These are phyloP conservation scores for Botrylloides violaceus DNA, from an alignment of 23 tunicate genomes.

Conservation along the genomic window DNA sequence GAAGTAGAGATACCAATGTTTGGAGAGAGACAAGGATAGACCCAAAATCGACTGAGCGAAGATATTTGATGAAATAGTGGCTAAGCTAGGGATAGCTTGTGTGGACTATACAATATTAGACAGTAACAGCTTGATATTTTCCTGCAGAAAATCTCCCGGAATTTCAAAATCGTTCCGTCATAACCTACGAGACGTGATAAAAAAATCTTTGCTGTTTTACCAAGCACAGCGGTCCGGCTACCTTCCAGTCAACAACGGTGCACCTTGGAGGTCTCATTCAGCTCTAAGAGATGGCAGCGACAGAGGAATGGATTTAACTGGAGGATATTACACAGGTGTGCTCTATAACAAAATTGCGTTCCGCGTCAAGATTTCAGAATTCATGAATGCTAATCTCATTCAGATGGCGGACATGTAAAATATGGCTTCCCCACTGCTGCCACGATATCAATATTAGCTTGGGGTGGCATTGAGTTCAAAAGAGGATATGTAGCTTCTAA, in stretches of 20 bases:
- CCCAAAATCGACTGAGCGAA: too few species aligned
- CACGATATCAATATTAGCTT: slow-evolving; percentile 68
- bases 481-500: slow-evolving; percentile 79
- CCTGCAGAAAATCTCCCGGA: slow-evolving; percentile 42
- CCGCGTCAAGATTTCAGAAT: background rate
- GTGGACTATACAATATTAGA: too few species aligned
- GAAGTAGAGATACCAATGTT: background rate
- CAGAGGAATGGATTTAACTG: slow-evolving; percentile 54
- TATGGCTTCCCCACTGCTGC: slow-evolving; percentile 93
- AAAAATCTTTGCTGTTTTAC: slow-evolving; percentile 69
- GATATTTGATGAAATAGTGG: too few species aligned
- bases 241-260: slow-evolving; percentile 54
- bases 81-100: too few species aligned
- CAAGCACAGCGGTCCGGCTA: slow-evolving; percentile 90
- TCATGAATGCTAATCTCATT: background rate
- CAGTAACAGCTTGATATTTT: too few species aligned
- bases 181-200: slow-evolving; percentile 86
- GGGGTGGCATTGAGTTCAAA: slow-evolving; percentile 93
- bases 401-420: slow-evolving; percentile 88
- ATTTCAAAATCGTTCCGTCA: slow-evolving; percentile 45
- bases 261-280: slow-evolving; percentile 85
- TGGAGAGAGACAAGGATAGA: too few species aligned
- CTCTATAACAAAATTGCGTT: too few species aligned
- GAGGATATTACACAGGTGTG: slow-evolving; percentile 88
- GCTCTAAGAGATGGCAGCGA: slow-evolving; percentile 84